Evolutionary conservation across 2,888 invertebrate species (phyloP), one percentile per base, ranked within the genome.

Genomic region (Hydraecia micacea): DNA sequence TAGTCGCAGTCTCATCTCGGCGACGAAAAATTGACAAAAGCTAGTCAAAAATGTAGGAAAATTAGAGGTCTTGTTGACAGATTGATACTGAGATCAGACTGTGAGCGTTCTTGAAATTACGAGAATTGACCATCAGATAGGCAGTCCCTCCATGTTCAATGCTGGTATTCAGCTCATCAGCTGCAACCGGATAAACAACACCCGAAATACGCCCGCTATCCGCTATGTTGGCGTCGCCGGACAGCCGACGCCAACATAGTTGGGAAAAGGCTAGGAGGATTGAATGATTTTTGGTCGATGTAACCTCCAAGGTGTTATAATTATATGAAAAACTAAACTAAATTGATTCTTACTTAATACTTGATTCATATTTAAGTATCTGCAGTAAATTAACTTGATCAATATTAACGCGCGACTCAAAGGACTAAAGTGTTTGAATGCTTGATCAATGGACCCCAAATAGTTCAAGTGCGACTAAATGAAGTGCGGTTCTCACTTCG

Each of bases 371-470:
- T 81, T 84, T 75, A 75, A 86, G 62, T 73, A 52, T 42, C 71
- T 42, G 28, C 58, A 77, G 81, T 80, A 76, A 74, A 39, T 62
- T 9, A 65, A 82, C 65, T 69, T 79, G 71, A 85, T 88, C 79
- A 79, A 85, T 85, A 83, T 86, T 80, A 79, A 87, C 67, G 67
- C 49, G 32, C 13, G 71, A 18, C 60, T 87, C 86, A 86, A 79
- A 87, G 75, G 75, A 69, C 68, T 75, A 73, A 76, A 78, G 75
- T 80, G 75, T 81, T 85, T 87, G 83, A 87, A 83, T 86, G 60
- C 63, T 68, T 63, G n/a, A 86, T 84, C 75, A 86, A 74, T 76
- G 70, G 55, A 58, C 13, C 25, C 13, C 39, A n/a, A 83, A 83
- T 62, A 77, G 58, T 77, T 83, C 13, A n/a, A 67, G 60, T 18